Evolutionary conservation across 2,113 vertebrate species (phyloP).

Genomic region (Eptesicus fuscus): DNA sequence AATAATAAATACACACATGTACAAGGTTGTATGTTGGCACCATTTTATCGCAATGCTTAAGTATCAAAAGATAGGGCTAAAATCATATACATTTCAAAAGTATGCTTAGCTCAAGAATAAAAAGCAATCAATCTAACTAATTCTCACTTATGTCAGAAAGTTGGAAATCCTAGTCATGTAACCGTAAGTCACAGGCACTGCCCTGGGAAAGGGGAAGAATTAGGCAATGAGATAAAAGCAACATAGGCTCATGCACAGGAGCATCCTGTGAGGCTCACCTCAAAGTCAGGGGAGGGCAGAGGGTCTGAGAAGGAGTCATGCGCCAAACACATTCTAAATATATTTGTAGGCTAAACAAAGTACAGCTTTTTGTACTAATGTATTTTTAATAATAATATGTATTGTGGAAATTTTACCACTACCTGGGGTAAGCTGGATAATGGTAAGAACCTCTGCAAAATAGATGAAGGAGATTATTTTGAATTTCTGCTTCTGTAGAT

Average conservation of each 20-base stretch:
- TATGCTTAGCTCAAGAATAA: not conserved
- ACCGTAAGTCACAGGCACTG: not conserved
- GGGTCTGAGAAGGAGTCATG: not conserved
- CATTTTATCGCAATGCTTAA: not conserved
- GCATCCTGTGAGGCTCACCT: not conserved
- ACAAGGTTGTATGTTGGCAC: not conserved
- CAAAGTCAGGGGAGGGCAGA: not conserved
- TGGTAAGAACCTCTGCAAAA: not conserved
- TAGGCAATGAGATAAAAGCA: not conserved
- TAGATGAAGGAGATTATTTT: not conserved
- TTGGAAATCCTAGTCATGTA: not conserved
- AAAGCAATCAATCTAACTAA: not conserved
- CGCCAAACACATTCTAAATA: not conserved
- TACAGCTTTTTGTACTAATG: not conserved
- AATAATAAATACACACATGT: not conserved
- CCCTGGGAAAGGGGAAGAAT: not conserved
- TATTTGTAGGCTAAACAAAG: not conserved
- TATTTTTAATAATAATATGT: not conserved
- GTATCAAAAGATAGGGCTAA: not conserved
- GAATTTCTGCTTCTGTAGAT: not conserved
- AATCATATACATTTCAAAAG: slow-evolving; percentile 14
- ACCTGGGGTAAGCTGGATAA: not conserved
- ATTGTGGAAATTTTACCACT: not conserved
- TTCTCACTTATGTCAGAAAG: not conserved
- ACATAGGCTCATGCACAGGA: fast-evolving